Base-by-base conservation (phyloP, 2,797 vertebrate genomes). In the Perodicticus potto region DNA sequence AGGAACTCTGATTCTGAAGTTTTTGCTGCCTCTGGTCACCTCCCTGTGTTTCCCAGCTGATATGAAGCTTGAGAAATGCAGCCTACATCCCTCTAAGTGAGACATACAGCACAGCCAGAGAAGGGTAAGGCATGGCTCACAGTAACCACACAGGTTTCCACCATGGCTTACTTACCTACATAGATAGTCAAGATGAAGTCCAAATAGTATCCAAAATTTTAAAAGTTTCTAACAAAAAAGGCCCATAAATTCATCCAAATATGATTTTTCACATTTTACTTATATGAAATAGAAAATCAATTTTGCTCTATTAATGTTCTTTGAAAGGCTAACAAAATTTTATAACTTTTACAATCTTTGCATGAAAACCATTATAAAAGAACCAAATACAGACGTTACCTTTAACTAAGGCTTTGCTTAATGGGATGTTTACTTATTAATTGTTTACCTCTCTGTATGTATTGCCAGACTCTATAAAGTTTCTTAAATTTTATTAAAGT, bases 261-360 rank as follows among this genome's bases (percentile, higher is more conserved):
- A 1, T 1, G 63, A 59, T 34, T 65, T 95, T 91, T 91, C 53
- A 83, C 43, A 72, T 82, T 87, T 87, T 84, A 85, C 37, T 53
- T 67, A 92, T 45, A 53, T 74, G 89, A 94, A 73, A 82, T 6
- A 87, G 86, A 86, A 86, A 95, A 55, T 9, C 29, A 40, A 92
- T 19, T 61, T 16, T 34, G 34, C 49, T 67, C 19, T 73, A 37
- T 61, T 82, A 67, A 73, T 78, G 37, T 37, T 59, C 87, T 78
- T n/a, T 57, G 23, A 83, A 92, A 82, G 19, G 45, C 7, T 27
- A 89, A 89, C 11, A 86, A 61, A 85, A 76, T 53, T 77, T 77
- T 90, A 92, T 37, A 53, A 53, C 22, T 57, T 83, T 43, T 67
- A 82, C 1, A 67, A 83, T 89, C 19, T 76, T 76, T 78, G 37